Conservation (phyloP, 2,888 invertebrate genomes). For the Xestia ashworthii region DNA sequence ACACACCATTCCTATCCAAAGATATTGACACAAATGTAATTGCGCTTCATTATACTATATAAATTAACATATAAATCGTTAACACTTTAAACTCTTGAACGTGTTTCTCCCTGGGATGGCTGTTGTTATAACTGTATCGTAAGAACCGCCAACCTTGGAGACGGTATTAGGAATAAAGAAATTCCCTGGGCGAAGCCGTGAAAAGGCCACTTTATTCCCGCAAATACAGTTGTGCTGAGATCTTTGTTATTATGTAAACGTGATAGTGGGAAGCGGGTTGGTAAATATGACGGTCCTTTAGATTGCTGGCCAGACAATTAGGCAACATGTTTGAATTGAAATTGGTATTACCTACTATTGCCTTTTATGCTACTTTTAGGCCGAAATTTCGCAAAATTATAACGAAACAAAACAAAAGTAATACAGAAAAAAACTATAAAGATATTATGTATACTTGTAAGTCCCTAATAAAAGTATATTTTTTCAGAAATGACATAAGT, state of each 20-base stretch:
- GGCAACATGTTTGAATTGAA: conserved; percentile 4
- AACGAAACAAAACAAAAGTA: not conserved
- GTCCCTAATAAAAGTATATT: not conserved
- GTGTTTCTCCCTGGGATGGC: conserved; percentile 32
- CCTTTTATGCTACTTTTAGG: not conserved
- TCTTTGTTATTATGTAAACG: conserved; percentile 66
- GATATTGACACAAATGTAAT: conserved; percentile 32
- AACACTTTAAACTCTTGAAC: conserved; percentile 47
- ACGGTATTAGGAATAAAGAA: conserved; percentile 66
- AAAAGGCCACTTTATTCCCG: conserved; percentile 63
- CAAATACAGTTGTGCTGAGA: conserved; percentile 68
- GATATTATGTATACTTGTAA: not conserved
- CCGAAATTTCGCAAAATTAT: not conserved
- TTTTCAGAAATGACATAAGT: not conserved
- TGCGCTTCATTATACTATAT: conserved; percentile 47
- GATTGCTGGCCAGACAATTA: conserved; percentile 20
- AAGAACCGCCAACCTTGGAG: conserved; percentile 50
- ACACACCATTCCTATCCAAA: conserved; percentile 15
- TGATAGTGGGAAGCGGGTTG: conserved; percentile 48
- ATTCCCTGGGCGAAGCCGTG: conserved; percentile 61
- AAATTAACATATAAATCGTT: conserved; percentile 55
- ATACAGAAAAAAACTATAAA: not conserved
- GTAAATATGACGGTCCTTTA: conserved; percentile 31
- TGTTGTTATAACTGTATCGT: conserved; percentile 54
- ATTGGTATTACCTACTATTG: not conserved